Conservation (phyloP, 2,113 vertebrate species). For the Struthio camelus region DNA sequence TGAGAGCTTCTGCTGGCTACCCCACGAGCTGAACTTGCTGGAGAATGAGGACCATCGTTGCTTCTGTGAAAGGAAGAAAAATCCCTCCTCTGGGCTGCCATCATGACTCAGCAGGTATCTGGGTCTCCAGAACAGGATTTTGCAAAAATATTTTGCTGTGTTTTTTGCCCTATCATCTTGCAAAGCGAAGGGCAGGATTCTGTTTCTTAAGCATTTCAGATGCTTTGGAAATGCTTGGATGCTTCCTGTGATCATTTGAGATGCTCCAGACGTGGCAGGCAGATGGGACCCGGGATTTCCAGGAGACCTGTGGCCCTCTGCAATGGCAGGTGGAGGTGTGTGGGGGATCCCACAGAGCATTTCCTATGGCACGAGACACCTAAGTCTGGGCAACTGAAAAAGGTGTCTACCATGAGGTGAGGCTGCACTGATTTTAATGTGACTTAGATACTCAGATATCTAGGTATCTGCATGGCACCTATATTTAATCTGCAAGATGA, state of each 20-base stretch:
- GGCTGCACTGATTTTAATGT: no score
- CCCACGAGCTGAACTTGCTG: neutral
- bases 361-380: fast-evolving
- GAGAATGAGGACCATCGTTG: neutral
- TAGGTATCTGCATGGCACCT: no score
- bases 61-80: neutral
- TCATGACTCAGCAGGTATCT: neutral
- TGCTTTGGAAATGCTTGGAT: neutral
- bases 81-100: neutral
- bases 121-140: neutral
- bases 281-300: neutral
- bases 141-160: neutral
- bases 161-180: neutral
- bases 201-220: neutral
- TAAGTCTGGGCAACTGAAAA: neutral
- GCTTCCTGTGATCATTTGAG: neutral
- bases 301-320: neutral
- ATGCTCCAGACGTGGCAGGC: neutral
- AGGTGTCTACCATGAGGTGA: neutral
- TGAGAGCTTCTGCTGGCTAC: neutral
- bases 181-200: neutral
- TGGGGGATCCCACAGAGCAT: neutral
- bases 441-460: no score
- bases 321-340: neutral
- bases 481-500: no score